phyloP scores from a whole-genome alignment of 2,113 vertebrate genomes.

The Cavia porcellus region DNA sequence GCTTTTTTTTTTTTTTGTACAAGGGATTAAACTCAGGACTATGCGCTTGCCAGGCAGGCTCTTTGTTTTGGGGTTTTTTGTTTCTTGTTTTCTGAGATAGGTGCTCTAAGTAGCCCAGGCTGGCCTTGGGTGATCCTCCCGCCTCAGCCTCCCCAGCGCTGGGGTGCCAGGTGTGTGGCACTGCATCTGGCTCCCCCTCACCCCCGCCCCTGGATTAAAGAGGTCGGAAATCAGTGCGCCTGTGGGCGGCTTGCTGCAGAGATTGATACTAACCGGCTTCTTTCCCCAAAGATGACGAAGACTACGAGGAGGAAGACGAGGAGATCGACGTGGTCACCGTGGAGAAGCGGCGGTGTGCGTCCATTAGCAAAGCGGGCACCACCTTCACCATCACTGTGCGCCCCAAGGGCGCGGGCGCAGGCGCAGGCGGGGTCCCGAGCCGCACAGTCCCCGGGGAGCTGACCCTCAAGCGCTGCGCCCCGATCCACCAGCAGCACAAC shows the following conservation, averaged over 20 bases:
- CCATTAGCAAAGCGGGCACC: constrained; percentile 87
- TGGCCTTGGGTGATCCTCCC: background rate
- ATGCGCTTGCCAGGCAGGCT: too few species aligned
- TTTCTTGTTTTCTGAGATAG: background rate
- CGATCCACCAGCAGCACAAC: constrained; percentile 99
- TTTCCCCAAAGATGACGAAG: constrained; percentile 90
- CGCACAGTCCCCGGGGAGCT: constrained; percentile 91
- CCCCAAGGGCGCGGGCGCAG: constrained; percentile 85
- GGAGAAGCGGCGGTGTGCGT: constrained; percentile 94
- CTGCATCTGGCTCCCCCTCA: background rate
- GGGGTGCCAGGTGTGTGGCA: background rate
- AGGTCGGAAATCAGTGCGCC: background rate
- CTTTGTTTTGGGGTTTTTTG: background rate
- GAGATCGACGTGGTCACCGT: constrained; percentile 98
- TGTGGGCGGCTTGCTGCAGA: background rate
- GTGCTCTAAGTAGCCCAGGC: background rate
- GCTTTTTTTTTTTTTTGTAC: background rate
- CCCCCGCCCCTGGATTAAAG: background rate
- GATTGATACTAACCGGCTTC: background rate
- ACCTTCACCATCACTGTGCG: constrained; percentile 90
- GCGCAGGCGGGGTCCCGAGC: constrained; percentile 63
- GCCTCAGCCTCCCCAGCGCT: background rate
- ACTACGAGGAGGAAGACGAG: constrained; percentile 93
- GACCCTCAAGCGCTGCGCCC: constrained; percentile 95
- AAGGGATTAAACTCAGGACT: too few species aligned